These are phyloP conservation scores for Dendroctonus valens DNA, from an alignment of 1,140 invertebrate species.

Conservation along the genomic window DNA sequence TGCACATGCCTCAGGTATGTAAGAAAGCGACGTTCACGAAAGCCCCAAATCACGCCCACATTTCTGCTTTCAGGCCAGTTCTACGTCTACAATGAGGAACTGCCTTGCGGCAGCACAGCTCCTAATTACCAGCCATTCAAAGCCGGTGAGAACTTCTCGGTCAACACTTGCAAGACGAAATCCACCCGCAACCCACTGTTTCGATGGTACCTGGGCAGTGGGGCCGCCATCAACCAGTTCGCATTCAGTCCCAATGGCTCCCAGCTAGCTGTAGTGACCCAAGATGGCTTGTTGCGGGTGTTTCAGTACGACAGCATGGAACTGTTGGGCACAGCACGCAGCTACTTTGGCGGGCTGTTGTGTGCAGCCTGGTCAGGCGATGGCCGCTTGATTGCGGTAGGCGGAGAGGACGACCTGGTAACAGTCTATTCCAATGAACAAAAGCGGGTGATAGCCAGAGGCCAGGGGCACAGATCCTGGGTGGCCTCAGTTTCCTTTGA, in stretches of 20 bases:
- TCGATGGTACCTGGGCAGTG: slow-evolving; percentile 48
- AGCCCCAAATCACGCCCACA: background rate
- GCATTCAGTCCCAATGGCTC: slow-evolving; percentile 93
- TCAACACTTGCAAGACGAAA: slow-evolving; percentile 96
- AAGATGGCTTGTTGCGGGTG: slow-evolving; percentile 94
- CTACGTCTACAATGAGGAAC: slow-evolving; percentile 96
- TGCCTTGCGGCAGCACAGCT: slow-evolving; percentile 78
- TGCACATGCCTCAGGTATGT: slow-evolving; percentile 90
- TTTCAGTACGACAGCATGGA: slow-evolving; percentile 99
- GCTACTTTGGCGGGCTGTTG: slow-evolving; percentile 94
- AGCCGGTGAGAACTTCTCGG: slow-evolving; percentile 89
- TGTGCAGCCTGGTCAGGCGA: slow-evolving; percentile 99
- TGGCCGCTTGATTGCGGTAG: slow-evolving; percentile 91
- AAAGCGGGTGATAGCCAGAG: slow-evolving; percentile 89
- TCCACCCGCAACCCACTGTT: slow-evolving; percentile 94
- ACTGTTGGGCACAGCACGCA: slow-evolving; percentile 79
- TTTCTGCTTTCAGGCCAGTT: slow-evolving; percentile 69
- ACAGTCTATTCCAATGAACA: slow-evolving; percentile 97
- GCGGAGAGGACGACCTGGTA: slow-evolving; percentile 97
- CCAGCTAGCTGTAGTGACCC: slow-evolving; percentile 89
- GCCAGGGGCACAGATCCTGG: slow-evolving; percentile 95
- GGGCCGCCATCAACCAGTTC: slow-evolving; percentile 92
- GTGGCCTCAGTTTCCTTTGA: slow-evolving; percentile 97
- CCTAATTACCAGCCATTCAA: slow-evolving; percentile 95
- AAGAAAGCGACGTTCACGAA: too few relatives aligned